Evolutionary conservation across 2,797 vertebrate species (phyloP), one percentile per base, ranked within the genome.

Genomic region (Silurus aristotelis): DNA sequence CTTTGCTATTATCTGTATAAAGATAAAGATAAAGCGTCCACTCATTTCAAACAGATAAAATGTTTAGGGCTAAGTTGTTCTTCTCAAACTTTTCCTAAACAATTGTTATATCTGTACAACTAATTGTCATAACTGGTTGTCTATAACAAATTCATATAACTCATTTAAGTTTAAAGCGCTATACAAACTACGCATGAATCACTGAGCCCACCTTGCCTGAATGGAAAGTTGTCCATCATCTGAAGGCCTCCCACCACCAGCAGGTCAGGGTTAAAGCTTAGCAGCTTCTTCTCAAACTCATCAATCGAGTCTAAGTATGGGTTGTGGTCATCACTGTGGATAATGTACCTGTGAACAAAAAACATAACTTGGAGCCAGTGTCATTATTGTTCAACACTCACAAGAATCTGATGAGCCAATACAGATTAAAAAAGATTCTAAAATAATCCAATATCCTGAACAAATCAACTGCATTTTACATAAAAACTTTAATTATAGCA

Each of bases 141-240:
- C 48, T 52, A 52, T 10, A 7, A 52, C 48, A 7, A 52, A 52
- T 52, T 52, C 48, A 52, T 52, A 52, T 52, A 52, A 52, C 6
- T 52, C 1, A 52, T 52, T 7, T 10, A 52, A 7, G 10, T 52
- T 52, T 52, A 52, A 52, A 52, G 48, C 48, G 48, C 48, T 52
- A 52, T 52, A 52, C 48, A 52, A 52, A 52, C 48, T 52, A n/a
- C 58, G 6, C 4, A 1, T 58, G 52, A 66, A n/a, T 76, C 3
- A 58, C n/a, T 75, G 25, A 73, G 75, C 79, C 87, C 82, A 96
- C 96, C 95, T 81, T 89, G 82, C 61, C 91, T 92, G 76, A 96
- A 97, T 12, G 96, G 96, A 89, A 96, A 97, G 90, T 93, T 96
- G 89, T 97, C 96, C 96, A 96, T 96, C 96, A 96, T 97, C 86